A percentile compares a stretch with the other conserved stretches of the same genome.
phyloP scores from a whole-genome alignment of 1,140 invertebrate genomes.

The Fopius arisanus region DNA sequence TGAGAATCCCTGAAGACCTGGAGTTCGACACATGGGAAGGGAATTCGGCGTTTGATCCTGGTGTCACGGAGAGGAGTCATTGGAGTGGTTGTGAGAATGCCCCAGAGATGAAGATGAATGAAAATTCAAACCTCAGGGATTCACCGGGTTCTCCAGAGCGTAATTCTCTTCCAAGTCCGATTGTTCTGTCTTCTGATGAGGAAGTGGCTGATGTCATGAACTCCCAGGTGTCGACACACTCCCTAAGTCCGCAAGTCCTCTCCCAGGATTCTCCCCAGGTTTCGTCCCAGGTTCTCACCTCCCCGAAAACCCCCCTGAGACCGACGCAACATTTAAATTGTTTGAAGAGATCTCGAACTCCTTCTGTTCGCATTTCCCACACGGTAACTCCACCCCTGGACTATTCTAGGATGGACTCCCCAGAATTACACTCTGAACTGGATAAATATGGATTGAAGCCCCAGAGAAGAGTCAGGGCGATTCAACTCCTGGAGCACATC shows the following conservation, averaged over 20 bases:
- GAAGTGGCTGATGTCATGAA: background rate
- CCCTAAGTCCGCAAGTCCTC: no score
- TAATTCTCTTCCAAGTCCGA: background rate
- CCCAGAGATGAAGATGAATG: no score
- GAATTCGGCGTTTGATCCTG: background rate
- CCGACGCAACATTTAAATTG: no score
- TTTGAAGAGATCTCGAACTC: background rate
- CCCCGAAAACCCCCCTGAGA: background rate
- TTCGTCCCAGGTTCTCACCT: no score
- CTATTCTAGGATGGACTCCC: constrained; percentile 49
- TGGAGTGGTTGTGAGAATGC: no score
- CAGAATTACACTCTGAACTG: constrained; percentile 55
- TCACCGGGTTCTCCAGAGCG: no score
- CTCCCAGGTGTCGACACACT: no score
- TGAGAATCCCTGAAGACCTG: background rate
- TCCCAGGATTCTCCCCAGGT: no score
- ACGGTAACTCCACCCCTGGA: constrained; percentile 46
- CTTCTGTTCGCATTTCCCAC: constrained; percentile 6
- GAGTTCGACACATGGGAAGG: background rate
- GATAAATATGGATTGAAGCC: constrained; percentile 61
- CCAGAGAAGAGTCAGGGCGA: constrained; percentile 56
- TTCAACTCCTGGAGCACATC: constrained; percentile 61
- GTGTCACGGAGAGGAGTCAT: no score
- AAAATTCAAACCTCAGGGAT: no score
- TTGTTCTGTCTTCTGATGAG: background rate